Evolutionary conservation across 1,140 invertebrate species (phyloP).

Genomic region (Eumeta japonica): DNA sequence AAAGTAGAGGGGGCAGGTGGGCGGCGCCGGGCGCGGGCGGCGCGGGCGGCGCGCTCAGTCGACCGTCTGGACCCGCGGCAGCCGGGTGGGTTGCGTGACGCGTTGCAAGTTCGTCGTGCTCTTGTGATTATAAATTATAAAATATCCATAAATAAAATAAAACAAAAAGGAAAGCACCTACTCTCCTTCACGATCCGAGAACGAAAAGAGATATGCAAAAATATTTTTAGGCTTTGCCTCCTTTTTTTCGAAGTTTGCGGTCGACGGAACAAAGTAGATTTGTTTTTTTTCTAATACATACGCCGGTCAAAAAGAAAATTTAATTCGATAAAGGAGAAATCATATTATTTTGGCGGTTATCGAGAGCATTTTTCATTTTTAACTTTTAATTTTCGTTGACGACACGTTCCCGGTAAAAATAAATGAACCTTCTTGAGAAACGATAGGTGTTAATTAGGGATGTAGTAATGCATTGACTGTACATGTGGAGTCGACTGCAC

Average conservation of each 20-base stretch:
- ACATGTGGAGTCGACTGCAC: too few relatives aligned
- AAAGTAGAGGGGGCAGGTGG: conserved; percentile 13
- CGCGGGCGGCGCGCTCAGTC: conserved; percentile 41
- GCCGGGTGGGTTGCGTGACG: conserved; percentile 50
- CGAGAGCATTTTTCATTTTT: conserved; percentile 48
- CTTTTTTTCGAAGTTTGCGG: conserved; percentile 42
- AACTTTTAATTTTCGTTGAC: conserved; percentile 45
- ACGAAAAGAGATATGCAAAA: too few relatives aligned
- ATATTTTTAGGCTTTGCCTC: conserved; percentile 53
- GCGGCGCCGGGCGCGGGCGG: conserved; percentile 22
- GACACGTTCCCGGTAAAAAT: too few relatives aligned
- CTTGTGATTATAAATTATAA: conserved; percentile 56
- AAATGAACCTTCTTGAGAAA: too few relatives aligned
- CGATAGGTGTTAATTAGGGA: too few relatives aligned
- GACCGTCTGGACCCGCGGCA: conserved; percentile 52
- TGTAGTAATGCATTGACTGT: too few relatives aligned
- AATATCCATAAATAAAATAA: too few relatives aligned
- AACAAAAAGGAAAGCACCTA: too few relatives aligned
- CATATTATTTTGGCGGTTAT: conserved; percentile 51
- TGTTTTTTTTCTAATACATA: conserved; percentile 55
- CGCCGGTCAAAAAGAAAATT: conserved; percentile 44
- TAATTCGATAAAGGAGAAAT: too few relatives aligned
- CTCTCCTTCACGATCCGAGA: too few relatives aligned
- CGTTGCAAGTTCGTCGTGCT: conserved; percentile 55
- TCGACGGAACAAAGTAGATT: conserved; percentile 38